Evolutionary conservation across 2,797 vertebrate species (phyloP), one percentile per base, ranked within the genome.

Genomic region (Ibycter americanus): DNA sequence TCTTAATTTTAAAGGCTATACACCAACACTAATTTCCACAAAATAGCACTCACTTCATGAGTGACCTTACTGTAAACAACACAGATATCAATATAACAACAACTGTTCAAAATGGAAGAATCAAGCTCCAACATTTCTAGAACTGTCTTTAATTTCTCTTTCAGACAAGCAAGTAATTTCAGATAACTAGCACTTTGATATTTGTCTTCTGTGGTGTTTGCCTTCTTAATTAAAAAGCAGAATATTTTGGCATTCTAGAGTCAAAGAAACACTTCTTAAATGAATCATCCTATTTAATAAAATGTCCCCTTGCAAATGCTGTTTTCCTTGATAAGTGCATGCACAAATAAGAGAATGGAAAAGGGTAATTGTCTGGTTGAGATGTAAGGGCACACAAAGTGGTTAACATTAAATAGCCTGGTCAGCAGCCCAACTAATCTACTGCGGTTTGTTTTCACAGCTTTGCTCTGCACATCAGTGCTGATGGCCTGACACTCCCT

Each of bases 391-490:
- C 97, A 72, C 93, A 96, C 62, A 19, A 85, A 97, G 89, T 94
- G 80, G 96, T 80, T 76, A 90, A 67, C 97, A 84, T 92, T 90
- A 92, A 83, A 92, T 97, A 96, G 96, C 97, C 97, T 87, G 96
- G 97, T 95, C 97, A 97, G 98, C 96, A 83, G 96, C 95, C 95
- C 96, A 83, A 54, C 97, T 98, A 98, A 98, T 98, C 98, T 96
- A 71, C 87, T 80, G 83, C 0, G 4, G 96, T 98, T 98, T 98
- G 98, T 98, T 98, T 98, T 98, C 98, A 98, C 98, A 98, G 98
- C 98, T 98, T 98, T 97, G 93, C 97, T 96, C 72, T 90, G 96
- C 97, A 96, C 97, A 83, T 95, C 96, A 79, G 71, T 77, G 79
- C 81, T 93, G 97, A 97, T 93, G 97, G 97, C 93, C 96, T 90